A percentile compares a stretch with the other conserved stretches of the same genome.
Conservation (phyloP, 2,797 vertebrate species). For the Psittacula echo region DNA sequence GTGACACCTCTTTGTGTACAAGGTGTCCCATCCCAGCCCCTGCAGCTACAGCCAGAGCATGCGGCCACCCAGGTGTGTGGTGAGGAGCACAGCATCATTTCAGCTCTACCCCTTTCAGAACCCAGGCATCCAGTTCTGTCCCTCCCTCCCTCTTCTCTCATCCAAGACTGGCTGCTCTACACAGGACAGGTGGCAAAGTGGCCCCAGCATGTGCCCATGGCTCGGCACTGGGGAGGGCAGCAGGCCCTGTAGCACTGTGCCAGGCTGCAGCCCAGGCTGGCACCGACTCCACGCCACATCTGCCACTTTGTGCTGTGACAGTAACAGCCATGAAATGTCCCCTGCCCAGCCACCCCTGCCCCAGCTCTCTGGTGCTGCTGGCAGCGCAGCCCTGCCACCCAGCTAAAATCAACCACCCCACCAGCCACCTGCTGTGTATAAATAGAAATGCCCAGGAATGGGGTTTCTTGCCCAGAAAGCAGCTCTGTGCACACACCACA, state of each 20-base stretch:
- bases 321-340: background rate
- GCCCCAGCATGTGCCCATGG: rapidly evolving
- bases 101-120: background rate
- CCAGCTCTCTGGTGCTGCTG: rapidly evolving
- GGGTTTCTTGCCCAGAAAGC: background rate
- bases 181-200: background rate
- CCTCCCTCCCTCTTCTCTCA: background rate
- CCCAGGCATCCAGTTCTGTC: rapidly evolving
- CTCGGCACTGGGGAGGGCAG: rapidly evolving
- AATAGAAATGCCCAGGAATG: background rate
- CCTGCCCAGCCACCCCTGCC: rapidly evolving
- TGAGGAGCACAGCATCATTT: background rate
- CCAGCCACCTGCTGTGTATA: background rate
- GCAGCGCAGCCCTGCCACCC: background rate
- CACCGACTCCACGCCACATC: rapidly evolving
- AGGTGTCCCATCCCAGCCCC: background rate
- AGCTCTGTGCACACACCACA: background rate
- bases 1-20: background rate
- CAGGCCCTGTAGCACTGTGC: background rate
- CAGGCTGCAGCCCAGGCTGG: background rate
- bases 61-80: rapidly evolving
- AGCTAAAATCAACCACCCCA: background rate
- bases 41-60: background rate
- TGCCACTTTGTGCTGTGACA: background rate
- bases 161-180: background rate